Base-by-base conservation (phyloP, 2,113 vertebrate species). In the Xenopus laevis region DNA sequence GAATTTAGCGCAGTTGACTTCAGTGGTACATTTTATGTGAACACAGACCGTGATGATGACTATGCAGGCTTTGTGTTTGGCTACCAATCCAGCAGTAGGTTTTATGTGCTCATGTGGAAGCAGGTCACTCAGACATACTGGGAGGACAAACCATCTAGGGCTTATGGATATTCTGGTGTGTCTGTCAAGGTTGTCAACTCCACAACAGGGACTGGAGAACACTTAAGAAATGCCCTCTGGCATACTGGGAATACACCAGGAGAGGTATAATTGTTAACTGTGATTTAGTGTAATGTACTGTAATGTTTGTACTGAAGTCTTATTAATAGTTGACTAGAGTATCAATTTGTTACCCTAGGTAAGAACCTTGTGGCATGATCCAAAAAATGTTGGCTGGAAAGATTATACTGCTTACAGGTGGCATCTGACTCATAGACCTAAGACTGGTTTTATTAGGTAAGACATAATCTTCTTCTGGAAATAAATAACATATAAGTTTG, bases 51-150 rank as follows among this genome's bases (percentile, higher is more conserved):
- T 0, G 97, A 99, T 1, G 97, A 99, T 0, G 97, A 99, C 86
- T 99, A 98, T 0, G 97, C 97, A 0, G 97, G 97, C 70, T 99
- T 98, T 71, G 97, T 99, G 61, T 99, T 98, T 6, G 94, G 95
- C 79, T 99, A 98, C 86, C 97, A 99, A 87, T 99, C 97, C 10
- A 98, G 96, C 78, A 94, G 91, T 52, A 94, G 95, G 3, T 99
- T 99, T 81, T 99, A 99, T 0, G 97, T 98, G 46, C 91, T 98
- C 8, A 99, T 99, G 97, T 99, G 97, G 97, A 98, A 99, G 82
- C 96, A 98, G 84, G 95, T 98, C 78, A 98, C 97, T 2, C 97
- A 99, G 90, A 99, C 96, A 0, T 99, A 98, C 83, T 99, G 97
- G 97, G 96, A 99, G 63, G 92, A 97, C 77, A 92, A 95, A 79